A percentile compares a stretch with the other conserved stretches of the same genome.
Conservation (phyloP, 2,797 vertebrate species). For the Carapus acus region DNA sequence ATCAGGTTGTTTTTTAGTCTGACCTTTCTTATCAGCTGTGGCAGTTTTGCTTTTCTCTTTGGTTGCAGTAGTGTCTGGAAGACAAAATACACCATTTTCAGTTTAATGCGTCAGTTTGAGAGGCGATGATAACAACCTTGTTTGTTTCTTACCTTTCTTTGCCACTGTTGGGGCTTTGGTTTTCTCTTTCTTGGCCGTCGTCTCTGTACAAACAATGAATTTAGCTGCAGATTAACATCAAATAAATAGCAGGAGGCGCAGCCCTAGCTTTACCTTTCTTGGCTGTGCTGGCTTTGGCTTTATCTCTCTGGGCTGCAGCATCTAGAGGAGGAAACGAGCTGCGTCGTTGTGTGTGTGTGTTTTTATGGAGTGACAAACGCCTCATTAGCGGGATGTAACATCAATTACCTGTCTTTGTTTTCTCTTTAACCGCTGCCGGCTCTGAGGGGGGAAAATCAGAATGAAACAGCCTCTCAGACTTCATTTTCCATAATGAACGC, state of each 20-base stretch:
- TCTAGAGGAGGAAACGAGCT: constrained; percentile 6
- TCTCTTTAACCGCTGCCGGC: constrained; percentile 13
- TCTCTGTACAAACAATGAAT: constrained; percentile 6
- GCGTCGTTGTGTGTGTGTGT: neutral
- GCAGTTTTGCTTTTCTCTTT: constrained; percentile 39
- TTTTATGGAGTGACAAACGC: constrained; percentile 4
- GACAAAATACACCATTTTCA: no score
- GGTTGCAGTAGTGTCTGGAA: constrained; percentile 27
- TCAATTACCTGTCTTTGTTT: constrained; percentile 47
- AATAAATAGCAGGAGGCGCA: no score
- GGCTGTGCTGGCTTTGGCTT: constrained; percentile 14
- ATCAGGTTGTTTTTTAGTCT: neutral
- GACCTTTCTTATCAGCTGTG: constrained; percentile 40
- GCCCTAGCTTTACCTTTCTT: constrained; percentile 40
- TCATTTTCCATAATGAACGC: constrained; percentile 30
- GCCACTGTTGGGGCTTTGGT: neutral
- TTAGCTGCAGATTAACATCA: neutral
- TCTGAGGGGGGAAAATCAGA: constrained; percentile 42
- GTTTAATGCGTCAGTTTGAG: neutral
- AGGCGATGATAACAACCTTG: neutral
- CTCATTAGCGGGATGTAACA: constrained; percentile 8
- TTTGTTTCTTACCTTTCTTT: constrained; percentile 10
- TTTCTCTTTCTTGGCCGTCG: constrained; percentile 3
- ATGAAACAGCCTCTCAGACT: constrained; percentile 17
- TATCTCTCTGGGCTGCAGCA: constrained; percentile 22